phyloP scores from a whole-genome alignment of 1,140 invertebrate genomes.

The Leucophenga varia region DNA sequence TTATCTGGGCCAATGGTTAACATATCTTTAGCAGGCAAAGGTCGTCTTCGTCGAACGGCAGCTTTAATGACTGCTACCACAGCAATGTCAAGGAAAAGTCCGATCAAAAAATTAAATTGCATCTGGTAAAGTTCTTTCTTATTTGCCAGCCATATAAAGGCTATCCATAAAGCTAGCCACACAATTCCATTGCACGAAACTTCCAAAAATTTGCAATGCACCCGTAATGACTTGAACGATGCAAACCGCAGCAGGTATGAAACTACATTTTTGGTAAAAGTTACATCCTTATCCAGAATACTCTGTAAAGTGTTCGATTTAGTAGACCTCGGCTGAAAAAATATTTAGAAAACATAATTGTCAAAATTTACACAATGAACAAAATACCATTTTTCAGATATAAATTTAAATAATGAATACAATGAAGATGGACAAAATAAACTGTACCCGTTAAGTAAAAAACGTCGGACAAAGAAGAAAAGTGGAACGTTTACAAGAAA shows the following conservation, averaged over 20 bases:
- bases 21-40: slow-evolving; percentile 69
- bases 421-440: no score
- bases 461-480: no score
- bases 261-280: slow-evolving; percentile 67
- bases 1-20: slow-evolving; percentile 73
- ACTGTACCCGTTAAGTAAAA: no score
- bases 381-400: no score
- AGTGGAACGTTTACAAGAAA: no score
- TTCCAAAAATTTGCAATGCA: slow-evolving; percentile 70
- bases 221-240: slow-evolving; percentile 62
- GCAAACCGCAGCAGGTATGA: slow-evolving; percentile 61
- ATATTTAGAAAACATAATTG: no score
- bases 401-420: no score
- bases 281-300: slow-evolving; percentile 64
- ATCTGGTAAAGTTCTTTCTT: slow-evolving; percentile 73
- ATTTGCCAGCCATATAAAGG: slow-evolving; percentile 66
- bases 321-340: no score
- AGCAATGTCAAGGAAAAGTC: slow-evolving; percentile 83
- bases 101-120: slow-evolving; percentile 82
- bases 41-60: slow-evolving; percentile 72
- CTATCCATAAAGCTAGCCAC: slow-evolving; percentile 75
- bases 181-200: slow-evolving; percentile 87
- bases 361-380: no score
- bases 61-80: slow-evolving; percentile 81
- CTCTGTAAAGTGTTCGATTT: no score